Base-by-base conservation (phyloP, 2,888 invertebrate genomes). In the Epicampocera succincta region DNA sequence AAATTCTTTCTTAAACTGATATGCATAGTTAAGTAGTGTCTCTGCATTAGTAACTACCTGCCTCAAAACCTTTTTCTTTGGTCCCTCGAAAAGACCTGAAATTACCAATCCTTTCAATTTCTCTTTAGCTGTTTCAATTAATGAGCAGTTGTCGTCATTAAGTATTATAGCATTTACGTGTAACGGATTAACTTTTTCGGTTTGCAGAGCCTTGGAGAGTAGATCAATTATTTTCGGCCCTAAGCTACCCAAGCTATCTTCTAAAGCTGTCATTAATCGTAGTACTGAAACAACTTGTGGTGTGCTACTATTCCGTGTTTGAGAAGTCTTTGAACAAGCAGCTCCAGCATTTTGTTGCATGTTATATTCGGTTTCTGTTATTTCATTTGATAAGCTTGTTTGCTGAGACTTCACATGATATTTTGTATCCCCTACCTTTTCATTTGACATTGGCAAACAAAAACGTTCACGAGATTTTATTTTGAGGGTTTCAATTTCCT, bases 231-330 rank as follows among this genome's bases (percentile, higher is more conserved):
- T 92, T 89, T 94, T 94, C 0, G 96, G 96, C 0, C 96, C 96
- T 25, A 96, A 91, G 40, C 96, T 96, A 21, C 97, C 96, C 38
- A 97, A 91, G 86, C 95, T 94, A 85, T 94, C 94, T 88, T 97
- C 96, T 9, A 97, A 90, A 1, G 96, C 96, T 1, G 96, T 95
- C 0, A 97, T 91, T 74, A 95, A 91, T 11, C 96, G 92, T 66
- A 97, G 90, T 46, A 95, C 94, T 38, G 93, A 93, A 4, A 95
- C 93, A 3, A 94, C 91, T 84, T 92, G 92, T 6, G 91, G 87
- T 52, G 89, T 90, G 5, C 61, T 84, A 84, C 74, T 29, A 52
- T 54, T 52, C 46, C 38, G 25, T 0, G 40, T 21, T 13, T 48
- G 8, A 15, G 71, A 15, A 42, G 40, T 5, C 0, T 15, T 17